These are phyloP conservation scores for Drosophila imparisetae DNA, from an alignment of 2,888 invertebrate species.

Conservation along the genomic window DNA sequence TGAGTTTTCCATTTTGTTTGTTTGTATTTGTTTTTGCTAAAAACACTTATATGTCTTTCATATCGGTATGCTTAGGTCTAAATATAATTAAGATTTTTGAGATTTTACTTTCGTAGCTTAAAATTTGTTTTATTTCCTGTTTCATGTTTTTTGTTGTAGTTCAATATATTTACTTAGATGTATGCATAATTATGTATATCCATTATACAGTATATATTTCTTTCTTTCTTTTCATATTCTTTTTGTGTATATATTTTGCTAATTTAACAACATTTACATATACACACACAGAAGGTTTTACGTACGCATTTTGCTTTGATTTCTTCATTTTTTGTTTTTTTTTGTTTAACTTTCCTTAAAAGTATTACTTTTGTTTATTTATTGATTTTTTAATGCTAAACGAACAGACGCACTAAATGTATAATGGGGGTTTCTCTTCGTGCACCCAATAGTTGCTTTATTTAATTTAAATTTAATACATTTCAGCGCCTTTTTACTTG, in stretches of 20 bases:
- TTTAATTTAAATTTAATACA: conserved; percentile 69
- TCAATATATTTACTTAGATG: conserved; percentile 60
- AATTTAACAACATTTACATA: conserved; percentile 77
- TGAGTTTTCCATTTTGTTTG: conserved; percentile 45
- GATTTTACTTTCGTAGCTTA: conserved; percentile 78
- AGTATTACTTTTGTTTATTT: conserved; percentile 23
- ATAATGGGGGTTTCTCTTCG: conserved; percentile 41
- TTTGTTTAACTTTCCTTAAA: conserved; percentile 25
- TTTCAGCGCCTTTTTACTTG: conserved; percentile 44
- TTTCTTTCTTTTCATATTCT: conserved; percentile 27
- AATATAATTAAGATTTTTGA: conserved; percentile 77
- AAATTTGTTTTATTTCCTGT: conserved; percentile 80
- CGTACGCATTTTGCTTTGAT: conserved; percentile 54
- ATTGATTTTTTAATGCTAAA: conserved; percentile 45
- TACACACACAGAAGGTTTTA: conserved; percentile 74
- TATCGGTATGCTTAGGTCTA: conserved; percentile 70
- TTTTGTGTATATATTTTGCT: conserved; percentile 72
- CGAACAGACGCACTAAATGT: conserved; percentile 49
- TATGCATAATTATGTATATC: conserved; percentile 42
- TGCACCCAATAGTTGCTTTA: conserved; percentile 38
- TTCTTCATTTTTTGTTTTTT: conserved; percentile 9
- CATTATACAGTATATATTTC: conserved; percentile 42
- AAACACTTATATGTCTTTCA: conserved; percentile 77
- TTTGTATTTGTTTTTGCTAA: conserved; percentile 65
- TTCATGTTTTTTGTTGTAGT: conserved; percentile 74